These are phyloP conservation scores for Drosophila kikkawai DNA, from an alignment of 1,140 invertebrate species.

Conservation along the genomic window DNA sequence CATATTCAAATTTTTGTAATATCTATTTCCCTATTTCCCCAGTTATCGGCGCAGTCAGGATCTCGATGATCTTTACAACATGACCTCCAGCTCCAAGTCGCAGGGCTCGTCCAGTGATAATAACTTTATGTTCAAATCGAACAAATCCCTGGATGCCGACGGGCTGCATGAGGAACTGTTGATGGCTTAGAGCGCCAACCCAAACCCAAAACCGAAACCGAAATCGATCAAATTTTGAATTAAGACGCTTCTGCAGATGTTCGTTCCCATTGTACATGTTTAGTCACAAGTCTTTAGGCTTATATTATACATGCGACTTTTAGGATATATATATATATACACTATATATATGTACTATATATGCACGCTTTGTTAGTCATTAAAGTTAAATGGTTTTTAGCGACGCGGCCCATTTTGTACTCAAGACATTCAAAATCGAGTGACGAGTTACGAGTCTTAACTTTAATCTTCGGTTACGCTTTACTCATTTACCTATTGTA, in stretches of 20 bases:
- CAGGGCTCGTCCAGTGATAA: conserved; percentile 84
- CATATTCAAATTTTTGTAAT: not conserved
- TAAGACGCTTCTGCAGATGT: conserved; percentile 32
- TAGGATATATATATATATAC: conserved; percentile 12
- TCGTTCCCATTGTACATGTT: conserved; percentile 46
- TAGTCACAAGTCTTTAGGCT: conserved; percentile 38
- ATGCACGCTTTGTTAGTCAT: conserved; percentile 46
- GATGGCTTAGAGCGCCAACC: conserved; percentile 50
- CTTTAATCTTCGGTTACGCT: conserved; percentile 24
- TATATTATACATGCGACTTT: conserved; percentile 25
- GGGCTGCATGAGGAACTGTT: conserved; percentile 72
- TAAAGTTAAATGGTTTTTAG: conserved; percentile 35
- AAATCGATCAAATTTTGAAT: conserved; percentile 36
- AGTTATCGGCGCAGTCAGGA: conserved; percentile 86
- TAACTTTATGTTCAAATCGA: conserved; percentile 79
- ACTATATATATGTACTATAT: conserved; percentile 2
- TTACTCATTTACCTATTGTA: conserved; percentile 7
- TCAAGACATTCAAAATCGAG: conserved; percentile 30
- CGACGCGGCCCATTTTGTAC: conserved; percentile 31
- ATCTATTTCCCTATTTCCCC: not conserved
- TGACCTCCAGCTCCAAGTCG: conserved; percentile 86
- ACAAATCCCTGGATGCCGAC: conserved; percentile 73
- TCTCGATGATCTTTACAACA: conserved; percentile 86
- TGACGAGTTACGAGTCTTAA: conserved; percentile 15
- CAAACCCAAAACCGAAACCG: not conserved